Conservation (phyloP, 92 coral and sea anemone species). For the Virgularia gustaviana region DNA sequence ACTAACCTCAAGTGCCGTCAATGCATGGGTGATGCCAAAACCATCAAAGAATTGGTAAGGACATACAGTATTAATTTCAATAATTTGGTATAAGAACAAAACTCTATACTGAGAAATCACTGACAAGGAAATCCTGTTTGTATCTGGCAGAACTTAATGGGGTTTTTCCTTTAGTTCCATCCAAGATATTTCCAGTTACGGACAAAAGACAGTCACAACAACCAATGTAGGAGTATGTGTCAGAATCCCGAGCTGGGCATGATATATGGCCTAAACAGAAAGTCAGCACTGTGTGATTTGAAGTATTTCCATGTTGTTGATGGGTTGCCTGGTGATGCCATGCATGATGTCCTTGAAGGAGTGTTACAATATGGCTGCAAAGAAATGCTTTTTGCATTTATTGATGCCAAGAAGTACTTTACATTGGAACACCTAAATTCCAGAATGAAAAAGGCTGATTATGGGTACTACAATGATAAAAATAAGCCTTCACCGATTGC, state of each 20-base stretch:
- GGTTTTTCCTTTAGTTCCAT: not conserved
- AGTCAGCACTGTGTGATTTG: too few species aligned
- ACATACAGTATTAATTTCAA: too few species aligned
- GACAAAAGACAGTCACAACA: not conserved
- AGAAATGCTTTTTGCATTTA: not conserved
- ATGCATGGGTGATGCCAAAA: constrained; percentile 42
- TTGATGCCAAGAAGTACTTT: not conserved
- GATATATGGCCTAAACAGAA: not conserved
- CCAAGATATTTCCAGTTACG: not conserved
- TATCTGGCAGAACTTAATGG: too few species aligned
- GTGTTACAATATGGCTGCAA: constrained; percentile 6
- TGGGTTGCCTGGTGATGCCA: constrained; percentile 8
- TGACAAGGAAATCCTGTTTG: too few species aligned
- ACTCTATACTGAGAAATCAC: too few species aligned
- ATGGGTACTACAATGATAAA: constrained; percentile 2
- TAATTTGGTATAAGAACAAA: too few species aligned
- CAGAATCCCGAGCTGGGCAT: not conserved
- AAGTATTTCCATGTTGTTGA: constrained; percentile 4
- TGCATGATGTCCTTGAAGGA: too few species aligned
- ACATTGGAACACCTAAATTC: not conserved
- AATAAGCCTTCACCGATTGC: constrained; percentile 8
- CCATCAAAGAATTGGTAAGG: constrained; percentile 37
- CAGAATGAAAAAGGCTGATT: not conserved
- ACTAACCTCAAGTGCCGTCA: constrained; percentile 40
- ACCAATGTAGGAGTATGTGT: not conserved